Evolutionary conservation across 2,888 invertebrate species (phyloP), one percentile per base, ranked within the genome.

Genomic region (Augochlorella aurata): DNA sequence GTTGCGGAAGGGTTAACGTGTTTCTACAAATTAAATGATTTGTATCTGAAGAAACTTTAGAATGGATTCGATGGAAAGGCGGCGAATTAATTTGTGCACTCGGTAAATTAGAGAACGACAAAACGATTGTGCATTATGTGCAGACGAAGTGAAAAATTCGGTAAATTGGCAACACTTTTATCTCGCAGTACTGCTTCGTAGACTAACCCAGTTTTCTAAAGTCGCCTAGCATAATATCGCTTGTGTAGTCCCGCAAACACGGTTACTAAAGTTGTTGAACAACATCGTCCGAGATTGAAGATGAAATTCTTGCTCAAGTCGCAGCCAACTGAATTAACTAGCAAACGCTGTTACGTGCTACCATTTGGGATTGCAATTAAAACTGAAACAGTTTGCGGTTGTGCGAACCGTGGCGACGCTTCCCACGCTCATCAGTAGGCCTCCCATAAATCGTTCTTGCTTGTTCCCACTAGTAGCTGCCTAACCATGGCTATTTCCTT

Each of bases 351-450:
- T 70, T 70, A 54, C 70, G 70, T 44, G 52, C 16, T 69, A 50
- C 52, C 52, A 69, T 52, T 69, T 69, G 69, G 52, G 38, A 69
- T 50, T n/a, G 52, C 52, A 69, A 69, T 69, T 69, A 69, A 69
- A 69, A 69, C 50, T 69, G 69, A 50, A 29, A 69, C 47, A 69
- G 50, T 69, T 65, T 65, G 63, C 63, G 63, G 63, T 65, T 65
- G 63, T 44, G 63, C 63, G 38, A 65, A 65, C 63, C 38, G 44
- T 5, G 63, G 38, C 38, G 63, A 65, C 69, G 52, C 52, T 69
- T 69, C 69, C 52, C 69, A 69, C 52, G 52, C 38, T 69, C 50
- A 69, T 69, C 68, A 38, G 50, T n/a, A 69, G 38, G 68, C 38
- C 50, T 69, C n/a, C 50, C 50, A 69, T 69, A 47, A 52, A 68